Evolutionary conservation across 2,113 vertebrate genomes (phyloP), one percentile per base, ranked within the genome.

Genomic region (Poicephalus meyeri): DNA sequence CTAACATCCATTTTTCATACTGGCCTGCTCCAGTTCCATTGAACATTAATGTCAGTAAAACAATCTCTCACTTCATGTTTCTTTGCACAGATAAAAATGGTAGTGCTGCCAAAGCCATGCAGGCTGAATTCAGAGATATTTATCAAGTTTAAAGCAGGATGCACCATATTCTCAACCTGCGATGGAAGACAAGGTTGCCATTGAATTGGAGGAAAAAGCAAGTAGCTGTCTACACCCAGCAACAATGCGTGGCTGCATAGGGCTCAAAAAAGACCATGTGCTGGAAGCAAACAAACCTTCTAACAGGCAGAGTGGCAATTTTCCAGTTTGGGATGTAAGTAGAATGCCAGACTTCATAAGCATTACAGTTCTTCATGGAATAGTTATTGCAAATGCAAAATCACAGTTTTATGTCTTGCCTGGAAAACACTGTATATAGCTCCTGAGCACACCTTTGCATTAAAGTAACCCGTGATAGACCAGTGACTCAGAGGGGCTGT

Each of bases 1-100:
- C 65, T 63, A 90, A 88, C 80, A 90, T 87, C 61, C 31, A 91
- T 86, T 95, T 93, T 94, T 92, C 63, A 91, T 95, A 72, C 81
- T 58, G 56, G 49, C n/a, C 55, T 79, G 49, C 52, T 96, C 73
- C 65, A 64, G 70, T 94, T 97, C 61, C 73, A 84, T 42, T 72
- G 70, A 93, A 84, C 55, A 68, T 90, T 92, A 79, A 76, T 61
- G 47, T 64, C 77, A 79, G 86, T 92, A 93, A 94, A 91, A 91
- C 73, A 94, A 93, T 92, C 81, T 93, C 71, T 86, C 76, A 93
- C 47, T 96, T 96, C 44, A 76, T 63, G 56, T 76, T 84, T 71
- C 69, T 10, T 56, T 71, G 26, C 33, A 66, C 37, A 84, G 69
- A 88, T 71, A 76, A 78, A 94, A 83, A 68, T 9, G 3, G 60